Evolutionary conservation across 2,888 invertebrate genomes (phyloP), one percentile per base, ranked within the genome.

Genomic region (Aspidiotus rigidus): DNA sequence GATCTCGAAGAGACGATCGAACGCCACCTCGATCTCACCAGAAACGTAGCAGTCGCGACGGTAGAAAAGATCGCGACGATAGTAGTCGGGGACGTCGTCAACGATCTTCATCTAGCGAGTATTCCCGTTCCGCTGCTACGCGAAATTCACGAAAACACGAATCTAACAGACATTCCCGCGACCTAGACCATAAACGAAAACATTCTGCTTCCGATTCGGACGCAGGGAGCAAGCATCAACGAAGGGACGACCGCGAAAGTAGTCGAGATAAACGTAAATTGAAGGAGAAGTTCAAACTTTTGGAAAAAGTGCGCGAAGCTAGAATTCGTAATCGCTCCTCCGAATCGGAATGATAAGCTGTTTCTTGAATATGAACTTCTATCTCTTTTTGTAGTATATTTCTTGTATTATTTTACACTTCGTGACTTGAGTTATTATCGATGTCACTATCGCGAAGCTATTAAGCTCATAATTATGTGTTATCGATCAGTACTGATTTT

Each of bases 261-360:
- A 67, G 49, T 15, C 67, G 60, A n/a, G 67, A 67, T 59, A 60
- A 53, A 10, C 59, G 15, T 2, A 67, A 67, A 17, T 39, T 67
- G 28, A 67, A 67, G 17, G 67, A 67, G 44, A 67, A 60, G n/a
- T 10, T 60, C 7, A 42, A 60, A 17, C 41, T 6, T 7, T 8
- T 60, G n/a, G 67, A 67, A 39, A 67, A 67, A 59, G 53, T 17
- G 42, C 17, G 67, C 40, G 59, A 44, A 17, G 59, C 60, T 39
- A 7, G 67, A 60, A 13, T 60, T n/a, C 59, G 39, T 42, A 49
- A 39, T 17, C 16, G 44, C 15, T 59, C 59, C 1, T 59, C 67
- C n/a, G 53, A 44, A 9, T 67, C 67, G 15, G 67, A 60, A 2
- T 57, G 6, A 49, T 49, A 2, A 28, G 1, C 28, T 28, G 28